Percentiles rank a stretch among this genome's conserved stretches.
phyloP scores from a whole-genome alignment of 2,113 vertebrate genomes.

The Drymodes brunneopygia region DNA sequence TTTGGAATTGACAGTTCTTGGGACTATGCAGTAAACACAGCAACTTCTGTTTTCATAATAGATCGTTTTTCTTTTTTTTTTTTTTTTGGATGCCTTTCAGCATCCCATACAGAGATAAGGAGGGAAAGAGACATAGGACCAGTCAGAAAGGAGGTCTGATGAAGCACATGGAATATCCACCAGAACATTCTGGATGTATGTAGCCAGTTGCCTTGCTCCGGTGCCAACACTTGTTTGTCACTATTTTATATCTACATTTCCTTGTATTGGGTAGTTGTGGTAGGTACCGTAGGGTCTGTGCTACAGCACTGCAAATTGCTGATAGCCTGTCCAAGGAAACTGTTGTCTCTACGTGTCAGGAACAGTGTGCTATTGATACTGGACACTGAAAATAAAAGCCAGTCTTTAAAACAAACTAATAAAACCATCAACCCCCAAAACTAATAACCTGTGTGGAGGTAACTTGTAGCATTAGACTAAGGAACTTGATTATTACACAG shows the following conservation, averaged over 20 bases:
- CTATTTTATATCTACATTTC: neutral
- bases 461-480: neutral
- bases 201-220: neutral
- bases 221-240: neutral
- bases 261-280: neutral
- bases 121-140: neutral
- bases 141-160: neutral
- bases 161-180: neutral
- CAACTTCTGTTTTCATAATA: neutral
- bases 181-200: rapidly evolving
- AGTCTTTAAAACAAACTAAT: neutral
- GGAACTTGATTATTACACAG: neutral
- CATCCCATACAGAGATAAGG: neutral
- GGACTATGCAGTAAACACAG: neutral
- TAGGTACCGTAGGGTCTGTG: neutral
- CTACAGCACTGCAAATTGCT: neutral
- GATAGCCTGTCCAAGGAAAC: neutral
- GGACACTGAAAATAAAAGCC: neutral
- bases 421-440: neutral
- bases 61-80: neutral
- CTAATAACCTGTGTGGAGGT: neutral
- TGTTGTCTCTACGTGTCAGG: neutral
- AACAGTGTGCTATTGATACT: neutral
- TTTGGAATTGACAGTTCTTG: neutral
- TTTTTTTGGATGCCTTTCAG: neutral